phyloP scores from a whole-genome alignment of 2,113 vertebrate species.

The Phyllostomus discolor region DNA sequence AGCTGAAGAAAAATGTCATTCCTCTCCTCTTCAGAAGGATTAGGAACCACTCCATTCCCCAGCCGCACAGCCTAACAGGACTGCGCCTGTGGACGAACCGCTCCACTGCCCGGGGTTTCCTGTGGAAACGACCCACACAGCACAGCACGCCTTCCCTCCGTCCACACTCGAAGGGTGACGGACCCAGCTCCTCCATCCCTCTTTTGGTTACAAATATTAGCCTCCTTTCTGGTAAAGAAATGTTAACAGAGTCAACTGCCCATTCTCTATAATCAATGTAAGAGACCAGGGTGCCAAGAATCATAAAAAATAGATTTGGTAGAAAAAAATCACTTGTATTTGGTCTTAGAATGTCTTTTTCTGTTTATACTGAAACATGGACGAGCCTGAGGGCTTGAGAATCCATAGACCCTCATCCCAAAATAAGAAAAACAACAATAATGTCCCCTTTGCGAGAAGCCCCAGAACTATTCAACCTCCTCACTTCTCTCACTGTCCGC shows the following conservation, averaged over 20 bases:
- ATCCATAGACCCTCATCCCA: neutral
- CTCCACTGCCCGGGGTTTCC: neutral
- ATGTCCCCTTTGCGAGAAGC: neutral
- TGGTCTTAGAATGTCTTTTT: neutral
- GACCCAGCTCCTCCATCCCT: neutral
- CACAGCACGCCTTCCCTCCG: neutral
- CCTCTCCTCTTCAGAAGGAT: neutral
- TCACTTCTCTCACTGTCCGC: neutral
- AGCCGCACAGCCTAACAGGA: constrained; percentile 25
- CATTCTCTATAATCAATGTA: neutral
- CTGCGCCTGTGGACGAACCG: neutral
- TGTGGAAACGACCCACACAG: neutral
- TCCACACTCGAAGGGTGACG: neutral
- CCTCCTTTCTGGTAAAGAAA: constrained; percentile 41
- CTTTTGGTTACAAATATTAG: constrained; percentile 33
- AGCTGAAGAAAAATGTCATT: neutral
- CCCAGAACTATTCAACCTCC: neutral
- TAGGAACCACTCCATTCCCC: constrained; percentile 10
- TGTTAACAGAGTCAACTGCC: neutral
- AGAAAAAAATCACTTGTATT: constrained; percentile 12
- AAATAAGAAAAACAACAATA: neutral
- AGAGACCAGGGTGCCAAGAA: neutral
- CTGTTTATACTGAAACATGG: neutral
- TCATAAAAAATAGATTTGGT: neutral
- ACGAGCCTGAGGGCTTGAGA: neutral